Percentiles rank a stretch among this genome's conserved stretches.
phyloP scores from a whole-genome alignment of 2,797 vertebrate species.

The Alcedo quadribrachys region DNA sequence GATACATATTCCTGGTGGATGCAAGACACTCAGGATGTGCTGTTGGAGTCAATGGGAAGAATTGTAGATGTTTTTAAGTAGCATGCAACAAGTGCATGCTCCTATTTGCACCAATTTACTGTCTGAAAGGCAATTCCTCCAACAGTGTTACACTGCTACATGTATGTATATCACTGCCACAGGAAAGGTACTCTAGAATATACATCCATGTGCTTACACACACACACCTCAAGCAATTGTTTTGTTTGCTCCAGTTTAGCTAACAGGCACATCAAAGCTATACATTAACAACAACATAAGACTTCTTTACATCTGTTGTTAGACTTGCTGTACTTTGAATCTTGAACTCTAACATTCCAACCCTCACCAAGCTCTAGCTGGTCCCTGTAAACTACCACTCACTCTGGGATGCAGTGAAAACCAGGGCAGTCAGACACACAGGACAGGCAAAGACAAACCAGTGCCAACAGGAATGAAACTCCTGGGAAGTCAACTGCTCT shows the following conservation, averaged over 20 bases:
- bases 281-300: neutral
- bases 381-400: neutral
- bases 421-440: neutral
- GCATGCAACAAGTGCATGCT: neutral
- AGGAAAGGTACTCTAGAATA: neutral
- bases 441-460: neutral
- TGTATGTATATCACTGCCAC: neutral
- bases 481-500: neutral
- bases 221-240: neutral
- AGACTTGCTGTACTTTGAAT: neutral
- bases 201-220: neutral
- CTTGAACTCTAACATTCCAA: neutral
- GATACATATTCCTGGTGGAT: neutral
- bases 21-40: neutral
- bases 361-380: neutral
- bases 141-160: neutral
- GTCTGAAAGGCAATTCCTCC: neutral
- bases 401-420: neutral
- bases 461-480: neutral
- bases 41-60: neutral
- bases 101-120: neutral
- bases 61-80: neutral
- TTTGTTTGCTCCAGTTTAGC: neutral
- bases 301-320: neutral
- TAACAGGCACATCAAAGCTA: neutral